These are phyloP conservation scores for Xestia c-nigrum DNA, from an alignment of 2,888 invertebrate species.

Conservation along the genomic window DNA sequence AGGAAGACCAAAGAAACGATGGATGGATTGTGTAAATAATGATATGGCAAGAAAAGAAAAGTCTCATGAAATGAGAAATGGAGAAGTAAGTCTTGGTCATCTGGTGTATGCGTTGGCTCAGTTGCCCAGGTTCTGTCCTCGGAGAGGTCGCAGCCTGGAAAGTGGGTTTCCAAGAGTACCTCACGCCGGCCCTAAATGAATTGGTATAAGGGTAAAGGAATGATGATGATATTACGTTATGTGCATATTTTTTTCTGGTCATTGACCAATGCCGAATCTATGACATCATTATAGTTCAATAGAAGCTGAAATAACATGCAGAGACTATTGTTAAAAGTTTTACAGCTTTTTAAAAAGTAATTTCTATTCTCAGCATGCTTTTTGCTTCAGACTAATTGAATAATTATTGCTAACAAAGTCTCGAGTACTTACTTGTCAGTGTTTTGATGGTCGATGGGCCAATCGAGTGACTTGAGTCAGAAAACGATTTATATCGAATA, in stretches of 20 bases:
- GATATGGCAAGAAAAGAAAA: too few species aligned
- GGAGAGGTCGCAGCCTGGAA: too few species aligned
- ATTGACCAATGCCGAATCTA: not conserved
- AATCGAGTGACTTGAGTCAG: conserved; percentile 8
- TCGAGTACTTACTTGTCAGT: not conserved
- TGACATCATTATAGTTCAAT: not conserved
- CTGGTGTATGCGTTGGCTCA: too few species aligned
- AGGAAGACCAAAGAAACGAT: too few species aligned
- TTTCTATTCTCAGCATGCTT: conserved; percentile 33
- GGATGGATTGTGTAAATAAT: too few species aligned
- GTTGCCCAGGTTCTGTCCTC: too few species aligned
- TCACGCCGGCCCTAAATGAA: too few species aligned
- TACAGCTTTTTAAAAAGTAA: conserved; percentile 18
- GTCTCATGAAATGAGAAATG: too few species aligned
- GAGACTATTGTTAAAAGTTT: not conserved
- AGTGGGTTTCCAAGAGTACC: too few species aligned
- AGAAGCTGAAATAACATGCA: not conserved
- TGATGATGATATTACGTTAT: not conserved
- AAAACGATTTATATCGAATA: conserved; percentile 37
- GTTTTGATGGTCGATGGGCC: conserved; percentile 29
- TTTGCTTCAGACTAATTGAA: conserved; percentile 4
- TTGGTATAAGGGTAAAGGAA: too few species aligned
- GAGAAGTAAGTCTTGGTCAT: too few species aligned
- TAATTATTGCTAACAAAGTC: not conserved
- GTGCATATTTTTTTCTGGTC: not conserved